Evolutionary conservation across 2,888 invertebrate species (phyloP), one percentile per base, ranked within the genome.

Genomic region (Mellilla xanthometata): DNA sequence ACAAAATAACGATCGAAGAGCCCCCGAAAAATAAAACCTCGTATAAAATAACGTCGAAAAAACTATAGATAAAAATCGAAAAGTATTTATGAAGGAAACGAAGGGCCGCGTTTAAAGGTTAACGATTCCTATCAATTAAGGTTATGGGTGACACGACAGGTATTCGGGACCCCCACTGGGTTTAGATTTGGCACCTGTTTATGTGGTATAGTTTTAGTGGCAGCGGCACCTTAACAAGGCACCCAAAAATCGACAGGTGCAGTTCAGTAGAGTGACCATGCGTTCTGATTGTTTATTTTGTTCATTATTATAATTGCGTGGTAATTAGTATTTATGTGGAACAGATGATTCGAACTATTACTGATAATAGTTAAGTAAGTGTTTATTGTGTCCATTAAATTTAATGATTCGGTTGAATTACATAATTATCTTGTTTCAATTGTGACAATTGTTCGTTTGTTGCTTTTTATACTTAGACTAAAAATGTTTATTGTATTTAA

Each of bases 51-150:
- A 78, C 84, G 68, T 67, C 56, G 62, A 87, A 86, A 85, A 76
- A 63, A 68, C 63, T 52, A 29, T 58, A 83, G 88, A 89, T 88
- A 78, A 80, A 72, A 80, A 89, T 89, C 89, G 65, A 67, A 64
- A 65, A 70, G 75, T 85, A 84, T 88, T 87, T 87, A 88, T 86
- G 82, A 68, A 78, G 81, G 88, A 79, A 82, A 81, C 81, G 75
- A 72, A 76, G 78, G 76, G 72, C 77, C 72, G 77, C 81, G 80
- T 78, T 83, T 86, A 83, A 86, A 85, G 88, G 81, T 84, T 85
- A 87, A 86, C 88, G 88, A 89, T 88, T 82, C 77, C 88, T 87
- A 89, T 89, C 89, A 88, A 89, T 88, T 89, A 88, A 82, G 84
- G 87, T 87, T 87, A 85, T 85, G 81, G 85, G 81, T 74, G 78